phyloP scores from a whole-genome alignment of 2,888 invertebrate species.

The Cryptocephalus moraei region DNA sequence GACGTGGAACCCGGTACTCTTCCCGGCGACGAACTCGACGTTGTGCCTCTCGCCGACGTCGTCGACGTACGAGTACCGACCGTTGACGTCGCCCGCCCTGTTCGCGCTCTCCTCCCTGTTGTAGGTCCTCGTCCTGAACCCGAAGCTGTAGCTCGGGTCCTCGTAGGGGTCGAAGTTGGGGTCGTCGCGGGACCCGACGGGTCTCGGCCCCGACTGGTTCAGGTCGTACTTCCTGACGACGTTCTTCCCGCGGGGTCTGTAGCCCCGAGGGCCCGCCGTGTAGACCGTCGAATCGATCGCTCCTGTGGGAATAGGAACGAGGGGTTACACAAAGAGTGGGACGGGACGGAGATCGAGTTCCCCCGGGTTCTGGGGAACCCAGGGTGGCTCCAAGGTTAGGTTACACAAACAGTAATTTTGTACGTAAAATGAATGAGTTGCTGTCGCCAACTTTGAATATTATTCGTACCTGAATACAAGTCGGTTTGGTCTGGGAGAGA shows the following conservation, averaged over 20 bases:
- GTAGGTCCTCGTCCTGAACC: constrained; percentile 56
- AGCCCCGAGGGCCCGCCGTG: constrained; percentile 69
- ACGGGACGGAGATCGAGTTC: too few species aligned
- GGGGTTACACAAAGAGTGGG: too few species aligned
- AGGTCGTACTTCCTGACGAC: constrained; percentile 62
- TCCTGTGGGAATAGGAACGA: too few species aligned
- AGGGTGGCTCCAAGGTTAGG: too few species aligned
- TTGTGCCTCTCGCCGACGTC: constrained; percentile 67
- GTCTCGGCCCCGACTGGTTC: constrained; percentile 51
- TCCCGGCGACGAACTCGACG: constrained; percentile 66
- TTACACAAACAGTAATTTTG: too few species aligned
- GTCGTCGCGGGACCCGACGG: constrained; percentile 56
- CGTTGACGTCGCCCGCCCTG: constrained; percentile 36
- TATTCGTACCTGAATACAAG: too few species aligned
- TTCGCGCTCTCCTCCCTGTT: constrained; percentile 50
- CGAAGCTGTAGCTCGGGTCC: constrained; percentile 65
- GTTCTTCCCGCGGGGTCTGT: constrained; percentile 66
- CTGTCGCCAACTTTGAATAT: too few species aligned
- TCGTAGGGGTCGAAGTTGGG: constrained; percentile 67
- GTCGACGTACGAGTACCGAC: constrained; percentile 61
- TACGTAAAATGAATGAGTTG: too few species aligned
- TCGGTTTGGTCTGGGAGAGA: too few species aligned
- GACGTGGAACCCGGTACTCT: constrained; percentile 67
- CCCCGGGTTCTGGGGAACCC: too few species aligned
- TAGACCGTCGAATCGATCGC: constrained; percentile 60